Percentiles rank a stretch among this genome's conserved stretches.
Evolutionary conservation across 2,797 vertebrate genomes (phyloP).

Genomic region (Threskiornis aethiopicus): DNA sequence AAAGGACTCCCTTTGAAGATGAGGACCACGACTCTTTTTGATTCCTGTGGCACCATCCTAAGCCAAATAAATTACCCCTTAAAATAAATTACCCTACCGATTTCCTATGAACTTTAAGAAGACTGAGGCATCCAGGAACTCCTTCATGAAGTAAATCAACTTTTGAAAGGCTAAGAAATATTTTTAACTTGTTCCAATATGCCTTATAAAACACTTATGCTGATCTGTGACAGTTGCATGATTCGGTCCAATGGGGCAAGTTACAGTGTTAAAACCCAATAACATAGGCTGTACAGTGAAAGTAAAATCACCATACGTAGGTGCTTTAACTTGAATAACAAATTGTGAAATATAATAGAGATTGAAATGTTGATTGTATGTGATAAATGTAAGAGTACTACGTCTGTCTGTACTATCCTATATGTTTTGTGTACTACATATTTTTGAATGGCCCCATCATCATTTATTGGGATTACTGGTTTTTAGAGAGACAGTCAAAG

Average conservation of each 20-base stretch:
- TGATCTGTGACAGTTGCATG: constrained; percentile 90
- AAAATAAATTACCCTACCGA: constrained; percentile 71
- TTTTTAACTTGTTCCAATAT: constrained; percentile 97
- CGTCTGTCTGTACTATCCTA: constrained; percentile 81
- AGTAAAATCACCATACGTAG: constrained; percentile 81
- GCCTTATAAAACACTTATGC: constrained; percentile 94
- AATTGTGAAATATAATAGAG: constrained; percentile 82
- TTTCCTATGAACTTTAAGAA: constrained; percentile 74
- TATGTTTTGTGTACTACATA: constrained; percentile 84
- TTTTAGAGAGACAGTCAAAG: constrained; percentile 87
- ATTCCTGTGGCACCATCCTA: constrained; percentile 76
- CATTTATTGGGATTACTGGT: constrained; percentile 72
- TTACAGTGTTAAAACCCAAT: constrained; percentile 80
- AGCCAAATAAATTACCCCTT: constrained; percentile 78
- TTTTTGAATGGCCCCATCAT: constrained; percentile 78
- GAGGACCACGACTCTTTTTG: constrained; percentile 80
- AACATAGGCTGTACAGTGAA: constrained; percentile 82
- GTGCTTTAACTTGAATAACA: constrained; percentile 83
- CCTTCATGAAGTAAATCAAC: constrained; percentile 84
- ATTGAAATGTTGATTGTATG: constrained; percentile 83
- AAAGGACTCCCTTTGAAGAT: constrained; percentile 80
- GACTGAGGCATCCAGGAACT: constrained; percentile 87
- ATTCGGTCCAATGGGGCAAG: constrained; percentile 81
- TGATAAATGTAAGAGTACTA: constrained; percentile 87
- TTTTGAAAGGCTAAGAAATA: constrained; percentile 84